Percentiles rank a stretch among this genome's conserved stretches.
Conservation (phyloP, 1,140 invertebrate genomes). For the Bombus huntii region DNA sequence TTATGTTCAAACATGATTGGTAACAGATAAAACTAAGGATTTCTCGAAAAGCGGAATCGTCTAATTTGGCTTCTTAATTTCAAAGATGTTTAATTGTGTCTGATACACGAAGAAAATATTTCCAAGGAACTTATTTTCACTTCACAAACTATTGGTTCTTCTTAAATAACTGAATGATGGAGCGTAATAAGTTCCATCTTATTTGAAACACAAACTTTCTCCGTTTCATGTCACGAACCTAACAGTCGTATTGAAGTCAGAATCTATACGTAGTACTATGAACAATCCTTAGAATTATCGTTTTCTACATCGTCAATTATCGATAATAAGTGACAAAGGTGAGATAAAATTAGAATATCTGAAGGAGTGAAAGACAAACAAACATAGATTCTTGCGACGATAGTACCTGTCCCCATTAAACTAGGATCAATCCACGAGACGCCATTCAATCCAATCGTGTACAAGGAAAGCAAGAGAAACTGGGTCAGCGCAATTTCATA, state of each 20-base stretch:
- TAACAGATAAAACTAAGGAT: too few relatives aligned
- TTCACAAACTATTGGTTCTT: too few relatives aligned
- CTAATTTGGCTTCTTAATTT: too few relatives aligned
- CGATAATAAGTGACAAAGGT: too few relatives aligned
- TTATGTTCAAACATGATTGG: too few relatives aligned
- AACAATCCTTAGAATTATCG: background rate
- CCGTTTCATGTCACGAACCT: background rate
- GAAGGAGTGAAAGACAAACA: background rate
- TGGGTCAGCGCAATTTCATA: constrained; percentile 49
- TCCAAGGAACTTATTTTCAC: too few relatives aligned
- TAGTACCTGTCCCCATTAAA: background rate
- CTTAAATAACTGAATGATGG: too few relatives aligned
- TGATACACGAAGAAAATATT: too few relatives aligned
- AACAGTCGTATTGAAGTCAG: background rate
- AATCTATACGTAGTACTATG: too few relatives aligned
- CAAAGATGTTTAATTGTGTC: too few relatives aligned
- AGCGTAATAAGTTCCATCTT: too few relatives aligned
- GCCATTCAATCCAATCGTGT: constrained; percentile 33
- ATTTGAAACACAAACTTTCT: background rate
- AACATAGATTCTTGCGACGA: background rate
- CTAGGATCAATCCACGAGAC: constrained; percentile 36
- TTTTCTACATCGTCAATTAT: background rate
- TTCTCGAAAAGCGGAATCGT: too few relatives aligned
- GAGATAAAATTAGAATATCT: background rate
- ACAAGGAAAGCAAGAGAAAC: constrained; percentile 33